Evolutionary conservation across 2,113 vertebrate genomes (phyloP), one percentile per base, ranked within the genome.

Genomic region (Stictonetta naevosa): DNA sequence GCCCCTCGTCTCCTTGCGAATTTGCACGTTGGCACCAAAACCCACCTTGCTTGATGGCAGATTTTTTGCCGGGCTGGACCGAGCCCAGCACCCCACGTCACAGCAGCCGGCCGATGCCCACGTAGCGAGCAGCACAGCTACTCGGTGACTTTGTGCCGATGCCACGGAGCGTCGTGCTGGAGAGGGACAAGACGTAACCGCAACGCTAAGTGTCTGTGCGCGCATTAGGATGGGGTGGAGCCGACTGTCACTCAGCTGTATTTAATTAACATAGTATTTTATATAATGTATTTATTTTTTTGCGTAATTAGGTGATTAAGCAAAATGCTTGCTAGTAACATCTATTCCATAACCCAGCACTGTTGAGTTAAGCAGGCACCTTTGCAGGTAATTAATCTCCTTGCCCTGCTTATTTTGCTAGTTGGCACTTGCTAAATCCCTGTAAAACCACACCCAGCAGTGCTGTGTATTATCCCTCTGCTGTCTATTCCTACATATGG

Each of bases 401-500:
- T 96, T 97, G 97, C 96, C 93, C 97, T 98, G 96, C 95, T 97
- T 98, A 97, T 96, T 97, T 96, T 98, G 98, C 98, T 97, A 98
- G 97, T 97, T 97, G 97, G 96, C 96, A 97, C 97, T 98, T 98
- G 98, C 98, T 98, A 97, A 97, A 96, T 97, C 97, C 96, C 95
- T 95, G 96, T 92, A 97, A 97, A 97, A 97, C 97, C 97, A 97
- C 98, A 97, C 98, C 98, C 98, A 97, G 93, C 96, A 96, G 95
- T 95, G 97, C 94, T 97, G 95, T 95, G 97, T 96, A 95, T 97
- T 97, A 97, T 97, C 97, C 97, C 96, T 97, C 85, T 96, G 90
- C 96, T 97, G 94, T 96, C 97, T 97, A 94, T 97, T 98, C 92
- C 98, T 98, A 98, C 97, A 98, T 98, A 98, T 98, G 98, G 98